Evolutionary conservation across 2,888 invertebrate genomes (phyloP).

Genomic region (Hemistola chrysoprasaria): DNA sequence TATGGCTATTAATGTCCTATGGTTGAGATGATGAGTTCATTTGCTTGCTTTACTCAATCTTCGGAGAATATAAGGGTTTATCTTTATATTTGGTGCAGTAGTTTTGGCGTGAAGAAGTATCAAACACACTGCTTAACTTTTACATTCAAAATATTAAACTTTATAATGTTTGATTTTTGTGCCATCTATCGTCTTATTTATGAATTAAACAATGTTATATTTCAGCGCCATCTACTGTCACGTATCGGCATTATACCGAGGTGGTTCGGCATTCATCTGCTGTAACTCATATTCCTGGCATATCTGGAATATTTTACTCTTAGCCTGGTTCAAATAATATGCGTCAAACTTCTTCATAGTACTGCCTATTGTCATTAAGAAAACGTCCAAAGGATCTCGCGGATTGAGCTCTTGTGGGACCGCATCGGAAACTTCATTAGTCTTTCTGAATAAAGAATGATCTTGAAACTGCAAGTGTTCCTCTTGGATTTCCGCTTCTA

Average conservation of each 20-base stretch:
- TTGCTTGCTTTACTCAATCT: too few relatives aligned
- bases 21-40: too few relatives aligned
- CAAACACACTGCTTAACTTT: too few relatives aligned
- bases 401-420: constrained; percentile 18
- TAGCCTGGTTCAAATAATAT: constrained; percentile 68
- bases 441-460: neutral
- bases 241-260: neutral
- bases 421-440: constrained; percentile 9
- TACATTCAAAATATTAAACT: too few relatives aligned
- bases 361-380: constrained; percentile 61
- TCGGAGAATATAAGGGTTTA: too few relatives aligned
- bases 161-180: too few relatives aligned
- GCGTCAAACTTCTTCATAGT: constrained; percentile 64
- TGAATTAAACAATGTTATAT: too few relatives aligned
- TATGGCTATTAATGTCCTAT: too few relatives aligned
- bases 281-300: constrained; percentile 71
- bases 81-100: too few relatives aligned
- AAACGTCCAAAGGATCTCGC: constrained; percentile 40
- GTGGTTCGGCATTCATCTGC: constrained; percentile 39
- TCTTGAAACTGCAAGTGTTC: constrained; percentile 6
- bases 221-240: constrained; percentile 2
- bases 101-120: too few relatives aligned
- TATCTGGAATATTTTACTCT: constrained; percentile 70
- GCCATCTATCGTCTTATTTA: too few relatives aligned
- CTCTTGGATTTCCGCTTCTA: constrained; percentile 11